A percentile compares a stretch with the other conserved stretches of the same genome.
These are phyloP conservation scores for Myopa tessellatipennis DNA, from an alignment of 2,888 invertebrate genomes.

Conservation along the genomic window DNA sequence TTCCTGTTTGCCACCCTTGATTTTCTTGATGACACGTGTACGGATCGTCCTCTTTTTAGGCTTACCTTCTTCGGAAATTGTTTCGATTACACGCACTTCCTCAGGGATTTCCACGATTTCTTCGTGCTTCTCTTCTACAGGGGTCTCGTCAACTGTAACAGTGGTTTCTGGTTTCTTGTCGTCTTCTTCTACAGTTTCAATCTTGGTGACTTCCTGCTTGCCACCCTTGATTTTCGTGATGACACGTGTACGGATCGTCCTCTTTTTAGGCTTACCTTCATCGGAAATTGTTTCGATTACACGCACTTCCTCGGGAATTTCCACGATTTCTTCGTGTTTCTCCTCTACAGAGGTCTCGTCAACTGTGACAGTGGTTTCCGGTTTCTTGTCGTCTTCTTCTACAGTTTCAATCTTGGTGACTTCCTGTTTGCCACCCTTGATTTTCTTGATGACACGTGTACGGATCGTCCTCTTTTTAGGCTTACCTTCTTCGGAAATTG, in stretches of 20 bases:
- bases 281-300: slow-evolving; percentile 15
- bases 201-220: slow-evolving; percentile 17
- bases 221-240: slow-evolving; percentile 20
- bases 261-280: slow-evolving; percentile 19
- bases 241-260: not conserved
- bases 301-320: slow-evolving; percentile 16
- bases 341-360: slow-evolving; percentile 4
- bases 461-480: slow-evolving; percentile 12
- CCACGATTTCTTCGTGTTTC: not conserved
- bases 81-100: slow-evolving; percentile 10
- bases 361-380: slow-evolving; percentile 15
- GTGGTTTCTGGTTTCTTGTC: slow-evolving; percentile 25
- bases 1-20: slow-evolving; percentile 5
- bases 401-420: slow-evolving; percentile 23
- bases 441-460: slow-evolving; percentile 20
- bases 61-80: slow-evolving; percentile 10
- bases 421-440: slow-evolving; percentile 14
- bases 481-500: slow-evolving; percentile 12
- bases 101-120: not conserved
- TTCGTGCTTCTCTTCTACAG: slow-evolving; percentile 2
- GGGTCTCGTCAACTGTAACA: slow-evolving; percentile 9
- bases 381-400: slow-evolving; percentile 24
- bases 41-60: slow-evolving; percentile 14
- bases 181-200: slow-evolving; percentile 21
- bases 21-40: slow-evolving; percentile 14